A percentile compares a stretch with the other conserved stretches of the same genome.
phyloP scores from a whole-genome alignment of 1,140 invertebrate genomes.

The Drosophila tani region DNA sequence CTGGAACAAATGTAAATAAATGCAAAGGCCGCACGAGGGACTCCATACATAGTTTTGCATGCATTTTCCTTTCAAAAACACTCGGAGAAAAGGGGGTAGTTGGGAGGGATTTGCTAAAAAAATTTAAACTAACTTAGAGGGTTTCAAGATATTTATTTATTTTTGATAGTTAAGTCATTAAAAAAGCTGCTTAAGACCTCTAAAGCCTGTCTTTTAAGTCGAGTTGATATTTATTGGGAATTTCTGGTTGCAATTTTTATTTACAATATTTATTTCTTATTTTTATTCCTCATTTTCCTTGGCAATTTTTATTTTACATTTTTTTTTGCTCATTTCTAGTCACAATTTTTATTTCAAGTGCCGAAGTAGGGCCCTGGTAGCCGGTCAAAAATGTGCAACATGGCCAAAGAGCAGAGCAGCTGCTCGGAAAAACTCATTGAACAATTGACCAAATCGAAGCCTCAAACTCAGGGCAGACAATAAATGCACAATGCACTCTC shows the following conservation, averaged over 20 bases:
- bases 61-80: constrained; percentile 44
- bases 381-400: constrained; percentile 51
- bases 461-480: constrained; percentile 47
- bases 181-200: too few relatives aligned
- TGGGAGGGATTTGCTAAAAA: too few relatives aligned
- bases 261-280: neutral
- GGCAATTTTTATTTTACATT: neutral
- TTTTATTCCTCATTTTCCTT: neutral
- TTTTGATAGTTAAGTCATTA: too few relatives aligned
- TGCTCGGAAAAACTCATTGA: constrained; percentile 73
- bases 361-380: neutral
- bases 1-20: constrained; percentile 74
- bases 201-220: too few relatives aligned
- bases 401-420: constrained; percentile 53
- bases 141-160: neutral
- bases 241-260: neutral
- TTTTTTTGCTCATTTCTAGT: neutral
- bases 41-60: constrained; percentile 72
- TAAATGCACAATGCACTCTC: constrained; percentile 51
- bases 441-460: constrained; percentile 77
- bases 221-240: too few relatives aligned
- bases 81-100: too few relatives aligned
- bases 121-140: too few relatives aligned
- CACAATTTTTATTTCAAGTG: constrained; percentile 2
- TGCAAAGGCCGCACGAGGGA: constrained; percentile 50